Evolutionary conservation across 2,888 invertebrate genomes (phyloP).

Genomic region (Punctoribates punctum): DNA sequence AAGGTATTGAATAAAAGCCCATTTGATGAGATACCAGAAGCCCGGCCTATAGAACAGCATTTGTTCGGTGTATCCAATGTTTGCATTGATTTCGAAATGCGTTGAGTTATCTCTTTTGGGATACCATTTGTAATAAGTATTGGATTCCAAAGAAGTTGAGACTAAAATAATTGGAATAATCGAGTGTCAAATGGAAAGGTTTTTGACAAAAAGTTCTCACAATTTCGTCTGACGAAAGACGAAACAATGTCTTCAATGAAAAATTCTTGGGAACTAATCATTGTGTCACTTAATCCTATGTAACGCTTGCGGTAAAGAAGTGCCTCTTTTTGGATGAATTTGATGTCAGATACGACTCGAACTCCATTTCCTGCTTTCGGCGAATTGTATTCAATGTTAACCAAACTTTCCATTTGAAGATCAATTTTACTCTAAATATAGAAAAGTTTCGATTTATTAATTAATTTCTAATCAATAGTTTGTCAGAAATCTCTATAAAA

Average conservation of each 20-base stretch:
- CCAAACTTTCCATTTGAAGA: conserved; percentile 40
- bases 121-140: conserved; percentile 23
- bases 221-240: conserved; percentile 20
- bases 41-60: conserved; percentile 42
- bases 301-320: conserved; percentile 23
- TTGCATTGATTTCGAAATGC: conserved; percentile 15
- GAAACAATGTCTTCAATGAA: conserved; percentile 19
- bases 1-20: conserved; percentile 45
- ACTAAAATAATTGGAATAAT: conserved; percentile 7
- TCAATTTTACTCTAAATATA: conserved; percentile 9
- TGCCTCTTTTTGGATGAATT: conserved; percentile 36
- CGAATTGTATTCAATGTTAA: background rate
- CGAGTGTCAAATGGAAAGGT: background rate
- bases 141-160: conserved; percentile 2
- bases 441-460: too few species aligned
- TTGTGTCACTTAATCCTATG: conserved; percentile 14
- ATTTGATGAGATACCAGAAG: conserved; percentile 44
- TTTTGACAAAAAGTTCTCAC: conserved; percentile 14
- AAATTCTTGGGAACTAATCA: background rate
- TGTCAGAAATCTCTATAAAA: too few species aligned
- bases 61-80: conserved; percentile 41
- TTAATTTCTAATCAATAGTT: background rate
- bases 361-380: background rate
- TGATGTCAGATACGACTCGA: conserved; percentile 25
- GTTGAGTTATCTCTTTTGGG: background rate